Conservation (phyloP, 2,113 vertebrate genomes). For the Trogon surrucura region DNA sequence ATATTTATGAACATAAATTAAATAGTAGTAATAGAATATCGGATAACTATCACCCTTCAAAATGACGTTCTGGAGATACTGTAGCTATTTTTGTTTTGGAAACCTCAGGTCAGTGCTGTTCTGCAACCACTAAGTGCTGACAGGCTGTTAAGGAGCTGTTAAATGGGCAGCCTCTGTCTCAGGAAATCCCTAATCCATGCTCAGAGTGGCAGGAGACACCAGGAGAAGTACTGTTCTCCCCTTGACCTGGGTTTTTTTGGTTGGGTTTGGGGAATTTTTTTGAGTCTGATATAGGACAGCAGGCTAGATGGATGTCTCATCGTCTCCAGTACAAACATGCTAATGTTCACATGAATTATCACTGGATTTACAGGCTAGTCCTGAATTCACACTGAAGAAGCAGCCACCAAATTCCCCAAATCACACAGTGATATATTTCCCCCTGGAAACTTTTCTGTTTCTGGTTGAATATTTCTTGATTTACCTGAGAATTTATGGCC, state of each 20-base stretch:
- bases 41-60: background rate
- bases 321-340: background rate
- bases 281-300: fast-evolving
- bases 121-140: background rate
- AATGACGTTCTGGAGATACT: background rate
- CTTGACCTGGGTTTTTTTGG: background rate
- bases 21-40: background rate
- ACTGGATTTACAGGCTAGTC: background rate
- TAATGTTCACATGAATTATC: background rate
- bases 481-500: conserved; percentile 59
- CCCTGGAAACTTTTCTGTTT: background rate
- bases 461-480: conserved; percentile 4
- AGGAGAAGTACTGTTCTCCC: background rate
- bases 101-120: background rate
- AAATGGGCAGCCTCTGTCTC: background rate
- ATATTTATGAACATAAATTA: background rate
- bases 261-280: background rate
- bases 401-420: conserved; percentile 1
- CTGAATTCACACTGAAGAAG: conserved; percentile 4
- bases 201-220: background rate
- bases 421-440: background rate
- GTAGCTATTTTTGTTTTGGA: background rate
- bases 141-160: background rate
- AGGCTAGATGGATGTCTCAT: background rate
- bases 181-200: background rate